Evolutionary conservation across 2,888 invertebrate species (phyloP).

Genomic region (Acronicta leporina): DNA sequence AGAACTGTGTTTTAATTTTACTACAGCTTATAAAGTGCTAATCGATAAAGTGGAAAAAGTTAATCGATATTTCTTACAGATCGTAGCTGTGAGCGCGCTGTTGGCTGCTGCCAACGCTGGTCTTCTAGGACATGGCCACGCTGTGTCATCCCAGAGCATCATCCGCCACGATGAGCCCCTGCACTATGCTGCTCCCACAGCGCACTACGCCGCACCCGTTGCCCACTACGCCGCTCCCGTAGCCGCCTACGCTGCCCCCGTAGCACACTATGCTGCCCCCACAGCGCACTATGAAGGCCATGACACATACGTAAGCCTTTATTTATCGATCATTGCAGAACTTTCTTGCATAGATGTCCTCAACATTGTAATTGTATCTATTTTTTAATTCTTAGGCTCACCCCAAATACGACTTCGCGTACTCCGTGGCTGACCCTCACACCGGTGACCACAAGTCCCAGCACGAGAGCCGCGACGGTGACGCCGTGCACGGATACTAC

Average conservation of each 20-base stretch:
- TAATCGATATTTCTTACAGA: constrained; percentile 11
- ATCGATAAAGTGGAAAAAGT: constrained; percentile 53
- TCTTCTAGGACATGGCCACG: constrained; percentile 42
- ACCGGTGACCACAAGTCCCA: constrained; percentile 89
- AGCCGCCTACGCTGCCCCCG: constrained; percentile 58
- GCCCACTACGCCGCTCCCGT: constrained; percentile 60
- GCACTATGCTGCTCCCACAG: constrained; percentile 51
- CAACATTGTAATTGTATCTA: too few relatives aligned
- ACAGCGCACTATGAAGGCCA: constrained; percentile 59
- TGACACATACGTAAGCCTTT: constrained; percentile 59
- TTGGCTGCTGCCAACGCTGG: constrained; percentile 70
- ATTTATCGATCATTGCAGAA: too few relatives aligned
- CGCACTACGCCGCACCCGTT: constrained; percentile 59
- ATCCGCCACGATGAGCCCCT: constrained; percentile 57
- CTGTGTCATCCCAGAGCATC: constrained; percentile 43
- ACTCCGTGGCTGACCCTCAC: constrained; percentile 88
- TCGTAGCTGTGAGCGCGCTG: constrained; percentile 46
- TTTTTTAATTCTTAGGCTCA: constrained; percentile 40
- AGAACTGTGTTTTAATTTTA: too few relatives aligned
- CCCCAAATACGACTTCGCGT: constrained; percentile 83
- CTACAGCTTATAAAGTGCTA: not conserved
- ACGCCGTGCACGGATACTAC: constrained; percentile 90
- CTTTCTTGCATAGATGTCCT: too few relatives aligned
- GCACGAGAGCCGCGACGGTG: constrained; percentile 86
- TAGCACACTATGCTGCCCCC: constrained; percentile 46